These are phyloP conservation scores for Dasyprocta punctata DNA, from an alignment of 2,113 vertebrate genomes.

Conservation along the genomic window DNA sequence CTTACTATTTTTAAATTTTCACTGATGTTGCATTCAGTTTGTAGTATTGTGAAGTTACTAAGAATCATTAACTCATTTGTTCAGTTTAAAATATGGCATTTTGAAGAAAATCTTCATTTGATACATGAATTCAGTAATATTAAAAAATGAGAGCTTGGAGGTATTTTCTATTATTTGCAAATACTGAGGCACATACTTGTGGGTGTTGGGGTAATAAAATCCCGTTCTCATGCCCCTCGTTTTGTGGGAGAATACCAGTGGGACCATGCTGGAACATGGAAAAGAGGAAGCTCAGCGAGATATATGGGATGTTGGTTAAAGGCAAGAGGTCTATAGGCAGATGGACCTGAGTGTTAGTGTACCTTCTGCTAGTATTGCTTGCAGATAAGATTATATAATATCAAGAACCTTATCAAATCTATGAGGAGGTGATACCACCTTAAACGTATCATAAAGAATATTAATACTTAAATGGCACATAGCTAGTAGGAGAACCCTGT, in stretches of 20 bases:
- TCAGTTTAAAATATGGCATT: not conserved
- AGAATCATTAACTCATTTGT: not conserved
- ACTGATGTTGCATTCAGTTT: constrained; percentile 15
- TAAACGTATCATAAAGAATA: not conserved
- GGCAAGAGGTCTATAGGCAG: not conserved
- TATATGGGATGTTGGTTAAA: not conserved
- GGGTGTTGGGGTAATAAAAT: not conserved
- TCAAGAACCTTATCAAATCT: not conserved
- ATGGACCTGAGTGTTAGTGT: not conserved
- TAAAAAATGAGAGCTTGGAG: not conserved
- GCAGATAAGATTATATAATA: not conserved
- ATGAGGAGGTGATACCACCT: not conserved
- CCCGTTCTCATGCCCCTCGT: not conserved
- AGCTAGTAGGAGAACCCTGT: not conserved
- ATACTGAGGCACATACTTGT: not conserved
- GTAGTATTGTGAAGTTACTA: not conserved
- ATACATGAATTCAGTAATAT: not conserved
- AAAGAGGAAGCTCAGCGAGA: not conserved
- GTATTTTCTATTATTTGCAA: not conserved
- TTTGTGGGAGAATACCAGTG: not conserved
- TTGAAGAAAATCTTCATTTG: not conserved
- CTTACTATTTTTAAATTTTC: constrained; percentile 35
- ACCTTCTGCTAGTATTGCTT: not conserved
- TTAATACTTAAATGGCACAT: not conserved
- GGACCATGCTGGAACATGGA: not conserved